A percentile compares a stretch with the other conserved stretches of the same genome.
These are phyloP conservation scores for Acanthoscelides obtectus DNA, from an alignment of 2,888 invertebrate genomes.

Conservation along the genomic window DNA sequence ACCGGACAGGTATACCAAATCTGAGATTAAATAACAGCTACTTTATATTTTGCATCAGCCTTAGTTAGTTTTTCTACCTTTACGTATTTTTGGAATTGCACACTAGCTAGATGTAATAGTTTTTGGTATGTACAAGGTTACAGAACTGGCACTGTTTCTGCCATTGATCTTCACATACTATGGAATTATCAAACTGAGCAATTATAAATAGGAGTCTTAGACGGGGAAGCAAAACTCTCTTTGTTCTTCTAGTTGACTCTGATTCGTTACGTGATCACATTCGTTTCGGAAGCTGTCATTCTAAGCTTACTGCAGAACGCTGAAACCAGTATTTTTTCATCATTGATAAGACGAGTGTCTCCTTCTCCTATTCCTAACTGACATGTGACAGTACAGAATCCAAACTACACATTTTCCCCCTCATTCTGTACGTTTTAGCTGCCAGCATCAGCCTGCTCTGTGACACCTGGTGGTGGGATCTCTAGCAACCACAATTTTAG, in stretches of 20 bases:
- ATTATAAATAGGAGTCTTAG: not conserved
- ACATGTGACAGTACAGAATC: not conserved
- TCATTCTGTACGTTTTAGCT: not conserved
- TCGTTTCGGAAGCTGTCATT: not conserved
- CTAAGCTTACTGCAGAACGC: not conserved
- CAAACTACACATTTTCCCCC: not conserved
- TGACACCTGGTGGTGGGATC: not conserved
- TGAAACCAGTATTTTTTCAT: not conserved
- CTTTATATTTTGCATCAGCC: too few relatives aligned
- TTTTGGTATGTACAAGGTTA: too few relatives aligned
- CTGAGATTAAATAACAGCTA: too few relatives aligned
- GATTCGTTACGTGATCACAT: not conserved
- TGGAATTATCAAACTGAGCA: too few relatives aligned
- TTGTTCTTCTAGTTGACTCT: not conserved
- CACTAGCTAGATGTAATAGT: too few relatives aligned
- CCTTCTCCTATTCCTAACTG: not conserved
- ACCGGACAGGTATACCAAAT: too few relatives aligned
- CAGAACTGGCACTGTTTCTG: too few relatives aligned
- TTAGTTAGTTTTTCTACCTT: too few relatives aligned
- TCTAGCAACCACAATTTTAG: not conserved
- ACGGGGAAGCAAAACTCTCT: not conserved
- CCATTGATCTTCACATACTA: too few relatives aligned
- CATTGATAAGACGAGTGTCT: not conserved
- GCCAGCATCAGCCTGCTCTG: not conserved
- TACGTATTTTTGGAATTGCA: too few relatives aligned